Base-by-base conservation (phyloP, 2,888 invertebrate species). In the Amphipoea lucens region DNA sequence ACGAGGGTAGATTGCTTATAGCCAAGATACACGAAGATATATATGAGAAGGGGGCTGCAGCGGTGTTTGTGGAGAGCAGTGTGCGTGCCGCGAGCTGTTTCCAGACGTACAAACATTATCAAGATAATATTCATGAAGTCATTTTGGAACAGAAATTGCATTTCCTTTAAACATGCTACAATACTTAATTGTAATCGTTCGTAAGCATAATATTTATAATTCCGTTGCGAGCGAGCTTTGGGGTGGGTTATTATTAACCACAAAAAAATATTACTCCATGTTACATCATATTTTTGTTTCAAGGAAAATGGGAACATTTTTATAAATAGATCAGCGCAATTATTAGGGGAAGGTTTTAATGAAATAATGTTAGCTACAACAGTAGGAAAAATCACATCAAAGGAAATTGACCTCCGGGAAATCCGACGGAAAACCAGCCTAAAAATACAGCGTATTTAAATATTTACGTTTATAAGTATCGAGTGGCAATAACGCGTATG, bases 1-100 rank as follows among this genome's bases (percentile, higher is more conserved):
- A 93, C 91, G 92, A 91, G 94, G 94, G 95, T 92, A 91, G 86
- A 57, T 83, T 81, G 80, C 85, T 87, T 89, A 87, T 87, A 89
- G 85, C 86, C 76, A 88, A 79, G 87, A 81, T 87, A 89, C 89
- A 91, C 91, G 91, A 91, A 86, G 87, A 90, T 88, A 85, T 90
- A 87, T 89, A 83, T 87, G 82, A 87, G 88, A 79, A 87, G 88
- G 86, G 89, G 88, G 84, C 88, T 87, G 78, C 42, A 83, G 76
- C 57, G 67, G 62, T 75, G 76, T 73, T 73, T 66, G 68, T 45
- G 67, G 63, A 76, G 75, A 73, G 65, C 71, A 80, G 67, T 66
- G 82, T 86, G 87, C 89, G 89, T 89, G 86, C 54, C 70, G 74
- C 75, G 54, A 66, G 71, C 63, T 71, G 69, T 66, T 77, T 79